These are phyloP conservation scores for Helicoverpa zea DNA, from an alignment of 1,140 invertebrate genomes.

Conservation along the genomic window DNA sequence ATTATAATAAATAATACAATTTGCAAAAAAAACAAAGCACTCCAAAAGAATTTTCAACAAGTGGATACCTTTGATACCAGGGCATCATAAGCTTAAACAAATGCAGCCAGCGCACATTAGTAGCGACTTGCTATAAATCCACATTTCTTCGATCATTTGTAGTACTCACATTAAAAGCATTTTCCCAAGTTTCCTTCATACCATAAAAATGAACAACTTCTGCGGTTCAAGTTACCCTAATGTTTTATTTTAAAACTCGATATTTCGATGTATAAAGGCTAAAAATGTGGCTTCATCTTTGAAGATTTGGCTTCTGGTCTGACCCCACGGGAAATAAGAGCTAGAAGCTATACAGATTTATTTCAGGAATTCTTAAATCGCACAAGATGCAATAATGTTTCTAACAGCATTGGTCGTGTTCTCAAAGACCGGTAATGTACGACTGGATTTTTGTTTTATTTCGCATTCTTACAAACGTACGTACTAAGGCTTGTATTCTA, in stretches of 20 bases:
- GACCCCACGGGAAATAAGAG: slow-evolving; percentile 42
- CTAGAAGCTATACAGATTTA: slow-evolving; percentile 36
- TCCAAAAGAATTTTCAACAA: no score
- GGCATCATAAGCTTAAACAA: neutral
- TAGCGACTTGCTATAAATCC: neutral
- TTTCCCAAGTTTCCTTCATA: neutral
- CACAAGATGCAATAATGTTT: slow-evolving; percentile 29
- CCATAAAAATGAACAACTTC: neutral
- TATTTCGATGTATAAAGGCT: neutral
- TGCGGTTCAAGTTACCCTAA: slow-evolving; percentile 2
- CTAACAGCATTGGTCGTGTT: slow-evolving; percentile 33
- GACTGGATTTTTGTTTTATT: slow-evolving; percentile 22
- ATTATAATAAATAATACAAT: no score
- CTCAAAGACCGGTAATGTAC: slow-evolving; percentile 3
- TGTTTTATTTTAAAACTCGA: slow-evolving; percentile 19
- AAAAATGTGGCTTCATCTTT: slow-evolving; percentile 38
- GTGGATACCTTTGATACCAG: neutral
- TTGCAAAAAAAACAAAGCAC: no score
- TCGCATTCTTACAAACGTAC: no score
- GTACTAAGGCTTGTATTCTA: no score
- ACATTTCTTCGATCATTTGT: neutral
- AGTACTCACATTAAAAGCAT: neutral
- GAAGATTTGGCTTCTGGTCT: slow-evolving; percentile 15
- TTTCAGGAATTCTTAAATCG: slow-evolving; percentile 34
- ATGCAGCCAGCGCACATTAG: neutral